Evolutionary conservation across 2,888 invertebrate genomes (phyloP).

Genomic region (Prosopocoilus inquinatus): DNA sequence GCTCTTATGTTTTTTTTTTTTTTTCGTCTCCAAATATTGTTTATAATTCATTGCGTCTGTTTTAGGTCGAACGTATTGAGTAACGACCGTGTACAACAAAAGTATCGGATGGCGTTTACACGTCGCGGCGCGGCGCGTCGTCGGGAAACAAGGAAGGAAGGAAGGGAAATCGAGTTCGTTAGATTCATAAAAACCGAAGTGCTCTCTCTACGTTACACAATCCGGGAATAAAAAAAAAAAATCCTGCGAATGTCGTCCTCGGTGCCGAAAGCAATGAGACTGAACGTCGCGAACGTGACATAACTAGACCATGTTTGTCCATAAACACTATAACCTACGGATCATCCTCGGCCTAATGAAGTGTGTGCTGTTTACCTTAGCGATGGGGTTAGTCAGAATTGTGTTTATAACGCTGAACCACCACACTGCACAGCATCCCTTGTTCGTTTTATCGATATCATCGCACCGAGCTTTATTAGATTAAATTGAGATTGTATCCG

Average conservation of each 20-base stretch:
- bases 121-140: too few relatives aligned
- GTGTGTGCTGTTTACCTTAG: constrained; percentile 46
- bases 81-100: too few relatives aligned
- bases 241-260: constrained; percentile 6
- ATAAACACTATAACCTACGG: constrained; percentile 51
- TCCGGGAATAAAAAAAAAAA: neutral
- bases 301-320: constrained; percentile 46
- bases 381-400: constrained; percentile 37
- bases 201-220: too few relatives aligned
- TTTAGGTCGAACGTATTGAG: too few relatives aligned
- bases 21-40: too few relatives aligned
- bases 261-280: constrained; percentile 24
- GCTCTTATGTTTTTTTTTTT: too few relatives aligned
- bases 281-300: constrained; percentile 41
- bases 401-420: constrained; percentile 28
- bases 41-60: too few relatives aligned
- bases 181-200: too few relatives aligned
- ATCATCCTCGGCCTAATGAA: constrained; percentile 50
- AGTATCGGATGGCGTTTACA: too few relatives aligned
- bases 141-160: too few relatives aligned
- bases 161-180: too few relatives aligned
- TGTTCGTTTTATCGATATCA: constrained; percentile 6
- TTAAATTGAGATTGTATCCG: constrained; percentile 1
- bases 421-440: constrained; percentile 9
- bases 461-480: neutral